phyloP scores from a whole-genome alignment of 2,797 vertebrate genomes.

The Choloepus didactylus region DNA sequence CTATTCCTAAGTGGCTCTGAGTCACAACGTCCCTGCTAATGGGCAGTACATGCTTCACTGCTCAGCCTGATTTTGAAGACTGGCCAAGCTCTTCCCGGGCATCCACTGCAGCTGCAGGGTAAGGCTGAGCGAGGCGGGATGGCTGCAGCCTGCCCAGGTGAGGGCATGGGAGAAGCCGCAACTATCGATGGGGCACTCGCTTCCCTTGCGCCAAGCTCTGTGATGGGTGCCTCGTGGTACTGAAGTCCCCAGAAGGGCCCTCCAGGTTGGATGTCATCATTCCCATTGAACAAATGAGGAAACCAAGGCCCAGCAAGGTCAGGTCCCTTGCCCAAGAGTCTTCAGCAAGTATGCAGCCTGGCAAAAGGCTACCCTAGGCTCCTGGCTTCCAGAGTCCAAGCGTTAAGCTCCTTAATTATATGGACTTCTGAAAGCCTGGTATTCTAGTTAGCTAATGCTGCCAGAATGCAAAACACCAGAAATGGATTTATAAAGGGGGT shows the following conservation, averaged over 20 bases:
- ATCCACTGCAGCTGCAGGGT: neutral
- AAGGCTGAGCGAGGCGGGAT: neutral
- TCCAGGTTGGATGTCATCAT: neutral
- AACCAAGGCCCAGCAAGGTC: neutral
- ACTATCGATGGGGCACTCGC: fast-evolving
- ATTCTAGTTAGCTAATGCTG: no score
- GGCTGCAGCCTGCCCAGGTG: neutral
- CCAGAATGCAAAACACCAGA: no score
- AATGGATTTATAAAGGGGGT: no score
- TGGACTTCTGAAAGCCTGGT: neutral
- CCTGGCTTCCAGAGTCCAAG: neutral
- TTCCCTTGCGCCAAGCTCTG: neutral
- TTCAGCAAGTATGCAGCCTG: neutral
- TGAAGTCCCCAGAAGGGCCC: neutral
- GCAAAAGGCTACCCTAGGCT: neutral
- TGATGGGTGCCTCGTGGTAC: neutral
- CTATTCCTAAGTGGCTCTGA: neutral
- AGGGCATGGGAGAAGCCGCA: neutral
- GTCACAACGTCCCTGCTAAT: neutral
- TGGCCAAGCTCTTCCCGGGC: neutral
- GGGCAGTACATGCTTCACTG: neutral
- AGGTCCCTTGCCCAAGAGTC: neutral
- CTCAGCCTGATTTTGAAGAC: neutral
- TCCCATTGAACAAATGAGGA: neutral
- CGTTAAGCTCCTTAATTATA: neutral